Evolutionary conservation across 2,888 invertebrate species (phyloP).

Genomic region (Drosophila meridiana): DNA sequence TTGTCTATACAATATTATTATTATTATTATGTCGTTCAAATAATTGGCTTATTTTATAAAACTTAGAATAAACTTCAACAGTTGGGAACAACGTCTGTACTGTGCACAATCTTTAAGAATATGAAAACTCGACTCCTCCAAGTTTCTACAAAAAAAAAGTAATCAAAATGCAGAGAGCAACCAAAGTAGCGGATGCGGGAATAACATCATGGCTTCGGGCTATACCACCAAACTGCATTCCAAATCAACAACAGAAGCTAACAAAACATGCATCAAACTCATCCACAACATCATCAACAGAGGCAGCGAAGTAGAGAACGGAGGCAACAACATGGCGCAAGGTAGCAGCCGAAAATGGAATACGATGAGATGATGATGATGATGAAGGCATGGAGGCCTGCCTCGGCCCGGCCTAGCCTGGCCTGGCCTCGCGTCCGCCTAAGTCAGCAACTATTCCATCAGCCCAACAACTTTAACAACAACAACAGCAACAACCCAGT

Average conservation of each 20-base stretch:
- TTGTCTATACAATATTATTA: background rate
- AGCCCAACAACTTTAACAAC: constrained; percentile 58
- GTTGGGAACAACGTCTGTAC: constrained; percentile 4
- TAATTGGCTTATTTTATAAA: background rate
- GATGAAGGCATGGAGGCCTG: constrained; percentile 43
- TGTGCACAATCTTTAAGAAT: constrained; percentile 13
- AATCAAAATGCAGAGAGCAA: constrained; percentile 70
- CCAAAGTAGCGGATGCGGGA: constrained; percentile 59
- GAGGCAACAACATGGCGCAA: constrained; percentile 50
- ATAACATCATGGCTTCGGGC: constrained; percentile 55
- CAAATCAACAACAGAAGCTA: constrained; percentile 82
- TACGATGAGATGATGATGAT: constrained; percentile 46
- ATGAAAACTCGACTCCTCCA: constrained; percentile 23
- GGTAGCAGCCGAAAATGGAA: constrained; percentile 73
- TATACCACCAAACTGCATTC: constrained; percentile 75
- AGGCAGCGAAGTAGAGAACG: constrained; percentile 32
- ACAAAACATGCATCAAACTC: constrained; percentile 77
- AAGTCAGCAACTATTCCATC: constrained; percentile 51
- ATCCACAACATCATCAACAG: constrained; percentile 75
- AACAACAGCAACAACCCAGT: constrained; percentile 34
- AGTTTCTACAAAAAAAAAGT: constrained; percentile 46
- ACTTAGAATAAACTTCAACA: background rate
- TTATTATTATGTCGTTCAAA: background rate
- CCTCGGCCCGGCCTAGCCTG: constrained; percentile 2
- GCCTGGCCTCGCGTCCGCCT: constrained; percentile 26